Evolutionary conservation across 2,797 vertebrate species (phyloP), one percentile per base, ranked within the genome.

Genomic region (Peromyscus attwateri): DNA sequence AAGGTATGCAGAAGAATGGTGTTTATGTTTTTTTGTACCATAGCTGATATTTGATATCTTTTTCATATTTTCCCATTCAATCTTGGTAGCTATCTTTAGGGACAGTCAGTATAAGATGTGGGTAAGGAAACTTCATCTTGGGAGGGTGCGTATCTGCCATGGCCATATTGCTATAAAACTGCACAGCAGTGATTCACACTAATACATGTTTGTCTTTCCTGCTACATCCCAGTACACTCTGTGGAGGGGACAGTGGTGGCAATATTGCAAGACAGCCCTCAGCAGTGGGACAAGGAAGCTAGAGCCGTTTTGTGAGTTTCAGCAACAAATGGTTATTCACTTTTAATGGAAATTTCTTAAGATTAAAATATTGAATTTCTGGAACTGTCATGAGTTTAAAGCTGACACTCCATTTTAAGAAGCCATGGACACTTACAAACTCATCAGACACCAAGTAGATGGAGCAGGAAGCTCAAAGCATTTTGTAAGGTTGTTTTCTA

Each of bases 281-380:
- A 52, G 37, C 37, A n/a, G 12, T 10, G 25, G 31, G 11, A 6
- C 37, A 66, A 73, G 29, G 46, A 89, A 43, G 17, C 25, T 3
- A 3, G 37, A 40, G 55, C 1, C 29, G 84, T 87, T 60, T 90
- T 91, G 73, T 93, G 68, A 94, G 62, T 95, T 68, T 73, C 83
- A 92, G 57, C 43, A 84, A 75, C 62, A 87, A 70, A 92, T 81
- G 23, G 17, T 81, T 82, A 90, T 94, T 96, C 97, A 27, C 46
- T 95, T 95, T 87, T 88, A 95, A 55, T 91, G 89, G 71, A 93
- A 94, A 90, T 93, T 73, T 77, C 66, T 49, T 46, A 87, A 89
- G 89, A 94, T 95, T 85, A 90, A 94, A 95, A 87, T 94, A 75
- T 37, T 52, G 84, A 19, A 93, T 97, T 97, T 96, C 73, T 93